Base-by-base conservation (phyloP, 2,888 invertebrate species). In the Drosophila fulvimacula region DNA sequence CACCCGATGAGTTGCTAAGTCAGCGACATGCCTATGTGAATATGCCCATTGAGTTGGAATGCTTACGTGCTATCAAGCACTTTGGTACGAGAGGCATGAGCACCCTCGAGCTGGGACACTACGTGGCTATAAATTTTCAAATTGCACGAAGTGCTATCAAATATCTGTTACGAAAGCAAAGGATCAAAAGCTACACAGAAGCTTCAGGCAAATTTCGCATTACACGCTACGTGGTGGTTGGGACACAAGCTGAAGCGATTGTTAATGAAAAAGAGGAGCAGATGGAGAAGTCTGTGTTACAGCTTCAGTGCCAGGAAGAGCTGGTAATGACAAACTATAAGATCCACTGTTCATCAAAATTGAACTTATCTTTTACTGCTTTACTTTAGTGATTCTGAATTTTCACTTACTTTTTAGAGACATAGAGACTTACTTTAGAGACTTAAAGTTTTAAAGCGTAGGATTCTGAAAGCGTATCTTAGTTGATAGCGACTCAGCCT, bases 201-300 rank as follows among this genome's bases (percentile, higher is more conserved):
- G 94, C 94, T 76, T 89, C 93, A 44, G 95, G 95, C 10, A 92
- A 94, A 41, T 94, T 95, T 76, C 92, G 94, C 46, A 92, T 93
- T 0, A 91, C 92, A 11, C 93, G 93, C 86, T 94, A 90, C 83
- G 92, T 93, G 24, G 72, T 70, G 3, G 24, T 65, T n/a, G 69
- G 44, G 1, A 44, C 39, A 10, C 48, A 72, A 4, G 77, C 78
- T 0, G 78, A 80, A 5, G 60, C 72, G 5, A 60, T 69, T 5
- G 57, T 77, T 4, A 76, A 72, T 2, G 76, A 77, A 6, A 76
- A 79, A 11, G 72, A 74, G 5, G 74, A 79, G 56, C 46, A 52
- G 19, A 19, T 69, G 11, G 57, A 70, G 17, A 59, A 65, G 24
- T 73, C 77, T 0, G 41, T 79, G 0, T 71, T 82, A 38, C 79